phyloP scores from a whole-genome alignment of 2,113 vertebrate species.

The Numenius arquata region DNA sequence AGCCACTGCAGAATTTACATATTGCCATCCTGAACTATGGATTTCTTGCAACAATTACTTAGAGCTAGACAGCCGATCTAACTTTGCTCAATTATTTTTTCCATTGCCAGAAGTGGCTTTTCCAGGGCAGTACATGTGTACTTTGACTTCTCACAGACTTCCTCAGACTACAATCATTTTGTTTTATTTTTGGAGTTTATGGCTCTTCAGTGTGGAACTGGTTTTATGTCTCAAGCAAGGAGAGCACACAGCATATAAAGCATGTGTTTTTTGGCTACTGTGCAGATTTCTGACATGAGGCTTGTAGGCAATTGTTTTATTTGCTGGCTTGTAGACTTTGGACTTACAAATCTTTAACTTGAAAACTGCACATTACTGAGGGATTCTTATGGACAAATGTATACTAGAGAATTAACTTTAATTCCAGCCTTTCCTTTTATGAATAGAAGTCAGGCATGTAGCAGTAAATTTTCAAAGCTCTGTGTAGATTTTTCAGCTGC shows the following conservation, averaged over 20 bases:
- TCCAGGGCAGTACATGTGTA: not conserved
- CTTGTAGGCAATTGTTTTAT: not conserved
- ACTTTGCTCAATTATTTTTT: not conserved
- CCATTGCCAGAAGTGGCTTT: not conserved
- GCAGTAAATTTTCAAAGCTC: conserved; percentile 26
- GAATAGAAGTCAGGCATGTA: not conserved
- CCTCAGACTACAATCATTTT: not conserved
- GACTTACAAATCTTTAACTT: not conserved
- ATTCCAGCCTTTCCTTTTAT: conserved; percentile 9
- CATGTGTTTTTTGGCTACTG: not conserved
- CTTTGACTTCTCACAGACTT: not conserved
- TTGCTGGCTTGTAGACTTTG: not conserved
- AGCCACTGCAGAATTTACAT: not conserved
- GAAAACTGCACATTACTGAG: not conserved
- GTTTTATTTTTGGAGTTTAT: not conserved
- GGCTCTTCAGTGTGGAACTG: not conserved
- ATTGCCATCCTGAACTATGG: not conserved
- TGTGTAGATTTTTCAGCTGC: conserved; percentile 16
- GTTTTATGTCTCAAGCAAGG: not conserved
- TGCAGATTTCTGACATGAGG: not conserved
- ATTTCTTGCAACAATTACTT: not conserved
- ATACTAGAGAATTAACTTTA: not conserved
- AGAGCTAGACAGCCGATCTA: not conserved
- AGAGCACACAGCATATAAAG: not conserved
- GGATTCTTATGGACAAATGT: not conserved